A percentile compares a stretch with the other conserved stretches of the same genome.
These are phyloP conservation scores for Tenrec ecaudatus DNA, from an alignment of 2,113 vertebrate genomes.

Conservation along the genomic window DNA sequence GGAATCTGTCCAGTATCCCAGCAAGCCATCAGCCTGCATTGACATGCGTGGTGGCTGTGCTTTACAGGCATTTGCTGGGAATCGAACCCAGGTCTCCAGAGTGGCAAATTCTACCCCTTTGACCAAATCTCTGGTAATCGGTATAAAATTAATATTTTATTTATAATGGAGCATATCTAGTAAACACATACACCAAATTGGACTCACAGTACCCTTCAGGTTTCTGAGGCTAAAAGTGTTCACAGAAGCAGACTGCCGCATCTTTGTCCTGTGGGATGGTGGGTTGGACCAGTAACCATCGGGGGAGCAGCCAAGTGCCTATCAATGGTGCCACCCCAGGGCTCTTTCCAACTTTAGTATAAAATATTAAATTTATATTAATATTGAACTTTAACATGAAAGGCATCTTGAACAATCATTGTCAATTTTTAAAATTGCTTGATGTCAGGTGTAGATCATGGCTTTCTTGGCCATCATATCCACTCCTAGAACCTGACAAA, in stretches of 20 bases:
- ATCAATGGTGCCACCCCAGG: too few species aligned
- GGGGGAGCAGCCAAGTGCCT: too few species aligned
- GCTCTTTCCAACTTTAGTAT: too few species aligned
- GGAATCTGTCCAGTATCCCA: too few species aligned
- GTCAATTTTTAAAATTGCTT: slow-evolving; percentile 12
- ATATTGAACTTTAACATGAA: too few species aligned
- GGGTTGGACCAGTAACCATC: too few species aligned
- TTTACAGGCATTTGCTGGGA: neutral
- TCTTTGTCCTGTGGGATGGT: too few species aligned
- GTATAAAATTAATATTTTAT: slow-evolving; percentile 3
- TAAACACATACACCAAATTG: neutral
- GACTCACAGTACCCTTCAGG: too few species aligned
- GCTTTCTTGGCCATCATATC: neutral
- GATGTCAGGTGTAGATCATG: slow-evolving; percentile 29
- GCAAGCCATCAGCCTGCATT: neutral
- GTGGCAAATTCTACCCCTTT: neutral
- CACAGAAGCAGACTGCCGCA: too few species aligned
- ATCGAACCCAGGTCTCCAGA: neutral
- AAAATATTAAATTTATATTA: too few species aligned
- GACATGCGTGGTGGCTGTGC: neutral
- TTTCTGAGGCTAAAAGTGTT: too few species aligned
- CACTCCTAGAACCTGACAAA: neutral
- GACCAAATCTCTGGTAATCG: neutral
- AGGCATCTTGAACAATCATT: slow-evolving; percentile 21
- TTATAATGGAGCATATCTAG: neutral